Evolutionary conservation across 1,140 invertebrate species (phyloP), one percentile per base, ranked within the genome.

Genomic region (Ooceraea biroi): DNA sequence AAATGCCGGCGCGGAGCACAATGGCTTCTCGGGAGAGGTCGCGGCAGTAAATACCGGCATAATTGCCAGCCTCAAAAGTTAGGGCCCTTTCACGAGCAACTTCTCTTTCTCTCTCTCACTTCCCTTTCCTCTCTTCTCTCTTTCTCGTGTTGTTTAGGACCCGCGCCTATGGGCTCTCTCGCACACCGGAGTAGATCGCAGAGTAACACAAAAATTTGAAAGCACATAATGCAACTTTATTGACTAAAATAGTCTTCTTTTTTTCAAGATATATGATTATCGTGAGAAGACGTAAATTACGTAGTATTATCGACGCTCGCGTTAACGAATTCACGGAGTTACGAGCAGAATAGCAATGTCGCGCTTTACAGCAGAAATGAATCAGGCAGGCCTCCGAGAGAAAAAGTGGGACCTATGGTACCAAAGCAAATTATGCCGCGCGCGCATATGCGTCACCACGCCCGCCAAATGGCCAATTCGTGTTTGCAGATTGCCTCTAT

Each of bases 401-500:
- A 88, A 84, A 71, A 58, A 63, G 65, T 11, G 86, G 88, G 83
- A 84, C 89, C 86, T 57, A 88, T 82, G 90, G 88, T 77, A 85
- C 88, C 86, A 89, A 88, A 92, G 89, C 84, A 88, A 91, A 92
- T 92, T 90, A 91, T 89, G 82, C 87, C 78, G 88, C 76, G 84
- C 85, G 88, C 86, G 88, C 90, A 91, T 90, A 88, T 89, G 85
- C 90, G 89, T 90, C 92, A 90, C 91, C 90, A 91, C 89, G 88
- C 89, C 90, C 91, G 91, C 92, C 92, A 93, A 94, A 94, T 94
- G 93, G 93, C 92, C 92, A 93, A 94, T 92, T 92, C 93, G 92
- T 94, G 94, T 94, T 94, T 93, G 91, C 91, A 93, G 93, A 94
- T 94, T 94, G 93, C 90, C 89, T 92, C 91, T 94, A 94, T 94